Base-by-base conservation (phyloP, 2,113 vertebrate species). In the Delphinus delphis region DNA sequence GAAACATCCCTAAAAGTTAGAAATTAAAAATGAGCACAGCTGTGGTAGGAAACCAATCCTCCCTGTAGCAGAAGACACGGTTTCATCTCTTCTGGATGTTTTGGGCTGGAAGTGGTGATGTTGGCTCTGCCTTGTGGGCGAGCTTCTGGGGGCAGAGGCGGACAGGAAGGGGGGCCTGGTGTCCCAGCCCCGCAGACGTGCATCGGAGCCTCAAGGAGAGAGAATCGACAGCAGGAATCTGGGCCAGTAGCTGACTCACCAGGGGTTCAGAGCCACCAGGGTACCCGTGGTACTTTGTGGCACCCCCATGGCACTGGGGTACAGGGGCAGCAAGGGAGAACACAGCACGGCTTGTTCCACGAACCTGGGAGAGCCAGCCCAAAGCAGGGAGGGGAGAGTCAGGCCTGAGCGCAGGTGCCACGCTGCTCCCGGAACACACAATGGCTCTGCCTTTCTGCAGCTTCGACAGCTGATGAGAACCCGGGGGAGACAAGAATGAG, bases 361-460 rank as follows among this genome's bases (percentile, higher is more conserved):
- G 23, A 55, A 26, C 4, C 8, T 0, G 33, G 1, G 50, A 10
- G 5, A 17, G 5, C 1, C 18, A 21, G 18, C n/a, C 23, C 71
- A n/a, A 14, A 89, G 21, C 25, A 11, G 14, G 33, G 31, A 6
- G 2, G 13, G 25, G 13, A 58, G 17, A 53, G 13, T 31, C 58
- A n/a, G 63, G 10, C 47, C 11, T 55, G 62, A 25, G 38, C 58
- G 1, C 0, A 0, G 8, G 63, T 0, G 0, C 31, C 63, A 9
- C 1, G 9, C 21, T 18, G 10, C n/a, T 18, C 67, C 74, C 6
- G 1, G 11, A 8, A 53, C 21, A 2, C 44, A 5, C 44, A 6
- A 7, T 0, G 8, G 11, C 8, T 53, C 55, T 41, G 18, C 26
- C 53, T 15, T 17, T 41, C 12, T 18, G 28, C 15, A 33, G 53